A percentile compares a stretch with the other conserved stretches of the same genome.
Evolutionary conservation across 2,113 vertebrate species (phyloP).

Genomic region (Oncorhynchus clarkii): DNA sequence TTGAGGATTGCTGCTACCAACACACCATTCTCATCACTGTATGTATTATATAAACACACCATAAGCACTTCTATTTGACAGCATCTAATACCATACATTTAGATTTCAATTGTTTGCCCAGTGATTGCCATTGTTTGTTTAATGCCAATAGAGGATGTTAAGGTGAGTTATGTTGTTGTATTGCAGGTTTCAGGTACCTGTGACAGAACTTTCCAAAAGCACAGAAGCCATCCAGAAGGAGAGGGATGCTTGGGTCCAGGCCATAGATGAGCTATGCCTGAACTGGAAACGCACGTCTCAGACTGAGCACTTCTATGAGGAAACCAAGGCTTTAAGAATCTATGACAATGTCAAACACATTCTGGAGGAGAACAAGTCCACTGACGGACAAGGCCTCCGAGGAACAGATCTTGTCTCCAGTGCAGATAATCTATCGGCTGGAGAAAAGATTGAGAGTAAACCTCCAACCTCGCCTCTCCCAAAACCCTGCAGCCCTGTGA

Average conservation of each 20-base stretch:
- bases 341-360: slow-evolving; percentile 21
- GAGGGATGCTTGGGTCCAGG: slow-evolving; percentile 72
- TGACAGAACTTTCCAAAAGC: slow-evolving; percentile 33
- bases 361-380: slow-evolving; percentile 14
- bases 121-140: too few species aligned
- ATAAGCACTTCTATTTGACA: too few species aligned
- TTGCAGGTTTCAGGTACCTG: slow-evolving; percentile 76
- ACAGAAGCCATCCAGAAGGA: slow-evolving; percentile 48
- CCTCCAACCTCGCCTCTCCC: neutral
- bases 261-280: slow-evolving; percentile 60
- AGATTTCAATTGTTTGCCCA: neutral
- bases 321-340: neutral
- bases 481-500: neutral
- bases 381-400: neutral
- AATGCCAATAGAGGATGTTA: neutral
- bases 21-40: too few species aligned
- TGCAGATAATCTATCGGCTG: neutral
- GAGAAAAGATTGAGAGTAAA: neutral
- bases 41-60: too few species aligned
- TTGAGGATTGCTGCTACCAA: too few species aligned
- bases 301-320: neutral
- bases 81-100: neutral
- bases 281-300: slow-evolving; percentile 54
- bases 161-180: neutral
- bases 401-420: slow-evolving; percentile 8